These are phyloP conservation scores for Sebastes hubbsi DNA, from an alignment of 2,797 vertebrate genomes.

Conservation along the genomic window DNA sequence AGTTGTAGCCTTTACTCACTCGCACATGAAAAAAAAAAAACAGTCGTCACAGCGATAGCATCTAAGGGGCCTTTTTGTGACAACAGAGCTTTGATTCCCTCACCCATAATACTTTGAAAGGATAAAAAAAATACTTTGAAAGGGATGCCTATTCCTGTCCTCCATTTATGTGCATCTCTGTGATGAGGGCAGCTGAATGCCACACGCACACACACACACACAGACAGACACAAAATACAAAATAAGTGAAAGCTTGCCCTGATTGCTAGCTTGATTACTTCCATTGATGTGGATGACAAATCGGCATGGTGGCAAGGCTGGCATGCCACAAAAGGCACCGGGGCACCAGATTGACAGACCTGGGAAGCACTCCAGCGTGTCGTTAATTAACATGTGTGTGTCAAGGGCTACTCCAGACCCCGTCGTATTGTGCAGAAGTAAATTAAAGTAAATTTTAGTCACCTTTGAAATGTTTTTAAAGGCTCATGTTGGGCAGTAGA, in stretches of 20 bases:
- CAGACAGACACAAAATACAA: slow-evolving; percentile 14
- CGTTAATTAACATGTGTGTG: slow-evolving; percentile 61
- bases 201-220: slow-evolving; percentile 28
- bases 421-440: background rate
- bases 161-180: slow-evolving; percentile 63
- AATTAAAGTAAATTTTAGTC: slow-evolving; percentile 14
- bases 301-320: slow-evolving; percentile 35
- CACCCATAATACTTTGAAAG: slow-evolving; percentile 65
- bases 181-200: slow-evolving; percentile 57
- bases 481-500: background rate
- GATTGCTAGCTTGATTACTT: slow-evolving; percentile 71
- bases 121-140: slow-evolving; percentile 58
- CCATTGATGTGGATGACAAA: slow-evolving; percentile 67
- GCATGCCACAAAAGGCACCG: slow-evolving; percentile 28
- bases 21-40: slow-evolving; percentile 24
- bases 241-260: slow-evolving; percentile 41
- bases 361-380: slow-evolving; percentile 41
- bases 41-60: slow-evolving; percentile 41
- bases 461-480: slow-evolving; percentile 7
- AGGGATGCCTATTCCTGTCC: slow-evolving; percentile 71
- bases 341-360: slow-evolving; percentile 49
- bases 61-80: slow-evolving; percentile 57
- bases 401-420: slow-evolving; percentile 31
- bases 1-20: slow-evolving; percentile 36
- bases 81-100: slow-evolving; percentile 68